Percentiles rank a stretch among this genome's conserved stretches.
These are phyloP conservation scores for Argentina silus DNA, from an alignment of 2,797 vertebrate species.

Conservation along the genomic window DNA sequence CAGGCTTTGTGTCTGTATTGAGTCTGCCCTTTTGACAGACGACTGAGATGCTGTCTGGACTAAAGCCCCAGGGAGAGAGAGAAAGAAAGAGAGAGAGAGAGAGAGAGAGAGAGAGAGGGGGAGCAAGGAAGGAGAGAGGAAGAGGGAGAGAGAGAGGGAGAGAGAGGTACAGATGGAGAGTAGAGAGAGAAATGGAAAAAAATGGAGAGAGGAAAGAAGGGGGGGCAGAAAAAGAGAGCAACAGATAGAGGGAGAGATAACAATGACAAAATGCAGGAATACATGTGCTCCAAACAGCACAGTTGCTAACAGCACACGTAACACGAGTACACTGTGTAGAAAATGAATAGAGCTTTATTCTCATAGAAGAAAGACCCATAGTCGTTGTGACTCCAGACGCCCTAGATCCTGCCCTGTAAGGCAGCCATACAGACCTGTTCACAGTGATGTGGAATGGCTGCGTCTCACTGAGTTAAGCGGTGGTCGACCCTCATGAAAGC, in stretches of 20 bases:
- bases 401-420: neutral
- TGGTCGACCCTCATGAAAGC: neutral
- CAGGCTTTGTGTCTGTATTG: slow-evolving; percentile 9
- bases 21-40: slow-evolving; percentile 14
- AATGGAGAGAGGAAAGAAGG: neutral
- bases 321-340: too few relatives aligned
- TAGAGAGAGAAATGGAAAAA: neutral
- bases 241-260: too few relatives aligned
- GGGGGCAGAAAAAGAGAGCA: too few relatives aligned
- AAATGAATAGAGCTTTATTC: too few relatives aligned
- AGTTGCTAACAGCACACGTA: too few relatives aligned
- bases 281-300: too few relatives aligned
- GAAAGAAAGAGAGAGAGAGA: neutral
- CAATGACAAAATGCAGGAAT: too few relatives aligned
- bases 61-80: slow-evolving; percentile 10
- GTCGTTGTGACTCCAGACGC: neutral
- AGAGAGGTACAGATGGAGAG: too few relatives aligned
- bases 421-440: neutral
- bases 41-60: neutral
- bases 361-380: too few relatives aligned
- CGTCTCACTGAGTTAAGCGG: neutral
- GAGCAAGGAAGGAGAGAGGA: neutral
- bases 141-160: too few relatives aligned
- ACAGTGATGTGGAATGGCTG: neutral
- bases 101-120: neutral